A percentile compares a stretch with the other conserved stretches of the same genome.
Conservation (phyloP, 2,113 vertebrate species). For the Alectura lathami region DNA sequence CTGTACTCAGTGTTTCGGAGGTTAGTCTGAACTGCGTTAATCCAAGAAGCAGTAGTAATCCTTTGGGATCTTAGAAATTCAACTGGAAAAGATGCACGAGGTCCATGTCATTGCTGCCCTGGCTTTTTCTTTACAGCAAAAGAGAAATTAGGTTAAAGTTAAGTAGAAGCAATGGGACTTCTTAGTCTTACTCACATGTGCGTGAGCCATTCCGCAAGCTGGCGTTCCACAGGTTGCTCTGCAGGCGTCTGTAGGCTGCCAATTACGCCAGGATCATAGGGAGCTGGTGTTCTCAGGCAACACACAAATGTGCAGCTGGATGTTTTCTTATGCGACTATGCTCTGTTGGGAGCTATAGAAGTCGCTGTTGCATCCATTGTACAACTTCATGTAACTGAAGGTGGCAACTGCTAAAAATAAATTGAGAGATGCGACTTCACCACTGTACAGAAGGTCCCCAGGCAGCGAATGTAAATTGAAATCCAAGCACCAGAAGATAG, state of each 20-base stretch:
- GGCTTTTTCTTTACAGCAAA: background rate
- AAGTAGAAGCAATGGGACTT: background rate
- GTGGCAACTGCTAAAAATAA: background rate
- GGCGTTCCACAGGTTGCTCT: background rate
- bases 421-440: background rate
- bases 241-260: background rate
- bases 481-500: background rate
- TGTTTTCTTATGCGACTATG: background rate
- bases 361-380: background rate
- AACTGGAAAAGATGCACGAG: background rate
- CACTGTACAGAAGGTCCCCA: background rate
- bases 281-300: background rate
- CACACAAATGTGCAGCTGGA: background rate
- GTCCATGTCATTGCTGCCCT: fast-evolving
- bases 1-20: background rate
- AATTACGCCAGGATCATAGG: fast-evolving
- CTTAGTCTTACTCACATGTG: background rate
- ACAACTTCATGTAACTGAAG: background rate
- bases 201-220: background rate
- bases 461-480: background rate
- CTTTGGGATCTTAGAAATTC: background rate
- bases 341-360: background rate
- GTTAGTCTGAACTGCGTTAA: background rate
- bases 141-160: background rate
- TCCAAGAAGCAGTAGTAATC: background rate